Evolutionary conservation across 2,888 invertebrate genomes (phyloP).

Genomic region (Diadegma fenestrale): DNA sequence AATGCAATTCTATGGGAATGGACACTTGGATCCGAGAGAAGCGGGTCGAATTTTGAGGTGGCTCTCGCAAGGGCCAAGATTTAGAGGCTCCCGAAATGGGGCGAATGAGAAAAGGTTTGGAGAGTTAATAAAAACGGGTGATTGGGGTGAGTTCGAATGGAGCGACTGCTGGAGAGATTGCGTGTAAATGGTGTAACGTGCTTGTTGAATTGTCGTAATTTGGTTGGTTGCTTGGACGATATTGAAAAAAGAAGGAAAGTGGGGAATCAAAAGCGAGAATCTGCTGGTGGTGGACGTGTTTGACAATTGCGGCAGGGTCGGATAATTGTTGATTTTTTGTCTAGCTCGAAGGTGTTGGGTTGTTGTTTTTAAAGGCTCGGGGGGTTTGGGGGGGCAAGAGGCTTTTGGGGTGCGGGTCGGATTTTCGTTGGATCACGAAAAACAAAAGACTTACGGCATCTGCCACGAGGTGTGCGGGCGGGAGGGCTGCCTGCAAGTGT

Average conservation of each 20-base stretch:
- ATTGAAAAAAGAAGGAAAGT: neutral
- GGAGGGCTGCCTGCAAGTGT: conserved; percentile 88
- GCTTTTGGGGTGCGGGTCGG: conserved; percentile 67
- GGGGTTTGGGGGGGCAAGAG: conserved; percentile 62
- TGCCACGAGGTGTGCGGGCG: conserved; percentile 88
- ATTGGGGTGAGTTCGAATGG: neutral
- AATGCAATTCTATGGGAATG: neutral
- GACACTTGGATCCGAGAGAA: neutral
- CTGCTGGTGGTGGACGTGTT: conserved; percentile 52
- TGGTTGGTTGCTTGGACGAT: too few relatives aligned
- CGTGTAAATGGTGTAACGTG: neutral
- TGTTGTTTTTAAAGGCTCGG: conserved; percentile 45
- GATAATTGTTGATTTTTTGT: conserved; percentile 18
- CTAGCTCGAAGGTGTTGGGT: conserved; percentile 24
- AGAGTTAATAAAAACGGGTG: neutral
- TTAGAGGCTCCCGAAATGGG: neutral
- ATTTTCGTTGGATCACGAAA: conserved; percentile 82
- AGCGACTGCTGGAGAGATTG: neutral
- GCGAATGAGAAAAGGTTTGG: neutral
- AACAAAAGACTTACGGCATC: conserved; percentile 86
- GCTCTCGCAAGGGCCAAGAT: neutral
- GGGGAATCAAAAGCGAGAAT: neutral
- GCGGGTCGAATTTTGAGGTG: neutral
- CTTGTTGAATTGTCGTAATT: neutral
- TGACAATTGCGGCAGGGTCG: conserved; percentile 55